A percentile compares a stretch with the other conserved stretches of the same genome.
Evolutionary conservation across 2,888 invertebrate species (phyloP).

Genomic region (Tortrix viridana): DNA sequence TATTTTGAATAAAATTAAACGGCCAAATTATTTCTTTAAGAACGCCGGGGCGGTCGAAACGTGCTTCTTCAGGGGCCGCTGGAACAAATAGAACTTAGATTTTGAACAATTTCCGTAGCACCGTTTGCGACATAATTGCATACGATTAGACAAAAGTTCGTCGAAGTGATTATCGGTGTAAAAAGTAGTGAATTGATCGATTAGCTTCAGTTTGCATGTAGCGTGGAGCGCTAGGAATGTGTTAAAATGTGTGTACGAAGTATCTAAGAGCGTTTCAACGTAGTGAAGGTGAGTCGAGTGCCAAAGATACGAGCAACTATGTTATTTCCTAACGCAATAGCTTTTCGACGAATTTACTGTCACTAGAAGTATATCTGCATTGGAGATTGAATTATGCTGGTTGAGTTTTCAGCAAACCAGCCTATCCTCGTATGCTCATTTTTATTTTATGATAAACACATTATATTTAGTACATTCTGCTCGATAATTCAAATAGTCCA

Average conservation of each 20-base stretch:
- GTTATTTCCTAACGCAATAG: too few relatives aligned
- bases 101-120: constrained; percentile 41
- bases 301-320: constrained; percentile 45
- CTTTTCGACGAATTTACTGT: too few relatives aligned
- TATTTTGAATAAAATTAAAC: constrained; percentile 81
- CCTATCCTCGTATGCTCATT: too few relatives aligned
- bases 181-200: constrained; percentile 21
- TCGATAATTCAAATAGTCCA: too few relatives aligned
- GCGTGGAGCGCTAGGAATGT: constrained; percentile 24
- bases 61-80: constrained; percentile 64
- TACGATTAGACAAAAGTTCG: constrained; percentile 36
- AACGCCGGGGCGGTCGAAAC: constrained; percentile 61
- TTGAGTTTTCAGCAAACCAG: too few relatives aligned
- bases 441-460: too few relatives aligned
- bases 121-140: constrained; percentile 44
- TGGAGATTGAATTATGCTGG: too few relatives aligned
- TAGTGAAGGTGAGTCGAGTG: constrained; percentile 50
- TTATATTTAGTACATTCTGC: too few relatives aligned
- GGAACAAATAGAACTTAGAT: constrained; percentile 54
- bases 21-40: constrained; percentile 69
- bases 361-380: too few relatives aligned
- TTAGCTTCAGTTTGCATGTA: constrained; percentile 17
- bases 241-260: constrained; percentile 55
- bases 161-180: constrained; percentile 28
- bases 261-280: constrained; percentile 69